phyloP scores from a whole-genome alignment of 2,888 invertebrate genomes.

The Sisyra nigra region DNA sequence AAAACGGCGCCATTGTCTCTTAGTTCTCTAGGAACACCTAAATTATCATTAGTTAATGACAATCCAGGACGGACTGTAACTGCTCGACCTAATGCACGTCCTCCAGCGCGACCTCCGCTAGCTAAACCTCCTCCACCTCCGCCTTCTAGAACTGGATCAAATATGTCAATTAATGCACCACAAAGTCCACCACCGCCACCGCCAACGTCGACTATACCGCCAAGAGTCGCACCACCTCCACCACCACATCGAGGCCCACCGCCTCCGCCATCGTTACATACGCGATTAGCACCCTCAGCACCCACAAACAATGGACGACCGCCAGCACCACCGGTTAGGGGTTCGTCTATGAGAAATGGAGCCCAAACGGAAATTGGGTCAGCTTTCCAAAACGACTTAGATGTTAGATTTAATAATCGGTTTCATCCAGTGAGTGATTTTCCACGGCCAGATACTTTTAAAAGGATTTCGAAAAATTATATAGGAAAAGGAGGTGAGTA shows the following conservation, averaged over 20 bases:
- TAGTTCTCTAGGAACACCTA: constrained; percentile 19
- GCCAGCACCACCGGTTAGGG: constrained; percentile 41
- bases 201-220: constrained; percentile 21
- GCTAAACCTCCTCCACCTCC: constrained; percentile 42
- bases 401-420: constrained; percentile 44
- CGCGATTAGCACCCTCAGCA: constrained; percentile 11
- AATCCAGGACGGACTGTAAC: constrained; percentile 16
- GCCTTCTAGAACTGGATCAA: constrained; percentile 16
- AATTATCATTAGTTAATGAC: constrained; percentile 14
- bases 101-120: constrained; percentile 34
- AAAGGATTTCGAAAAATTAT: constrained; percentile 48
- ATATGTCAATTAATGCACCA: constrained; percentile 10
- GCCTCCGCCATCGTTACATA: constrained; percentile 24
- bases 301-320: constrained; percentile 27
- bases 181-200: constrained; percentile 21
- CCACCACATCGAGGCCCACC: constrained; percentile 30
- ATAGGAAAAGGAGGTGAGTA: constrained; percentile 42
- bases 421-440: constrained; percentile 46
- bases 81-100: constrained; percentile 21
- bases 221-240: constrained; percentile 24
- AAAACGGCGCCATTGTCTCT: constrained; percentile 19
- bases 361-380: constrained; percentile 14
- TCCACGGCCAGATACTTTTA: constrained; percentile 53
- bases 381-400: constrained; percentile 36
- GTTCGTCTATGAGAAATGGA: constrained; percentile 40